These are phyloP conservation scores for Pristionchus fissidentatus DNA, from an alignment of 2,888 invertebrate genomes.

Conservation along the genomic window DNA sequence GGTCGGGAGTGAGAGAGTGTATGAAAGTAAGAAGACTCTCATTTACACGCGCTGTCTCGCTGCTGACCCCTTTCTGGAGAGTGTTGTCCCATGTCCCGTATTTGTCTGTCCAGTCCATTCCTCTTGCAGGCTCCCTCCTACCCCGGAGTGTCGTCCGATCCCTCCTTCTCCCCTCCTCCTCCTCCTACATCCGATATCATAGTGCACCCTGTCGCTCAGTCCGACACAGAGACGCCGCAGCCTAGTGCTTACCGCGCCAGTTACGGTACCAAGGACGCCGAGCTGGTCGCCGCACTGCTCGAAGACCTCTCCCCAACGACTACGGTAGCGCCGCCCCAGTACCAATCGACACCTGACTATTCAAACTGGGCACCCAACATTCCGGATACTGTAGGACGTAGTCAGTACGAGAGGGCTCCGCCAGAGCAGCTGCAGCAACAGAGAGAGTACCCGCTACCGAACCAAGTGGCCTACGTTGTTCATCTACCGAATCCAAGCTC, in stretches of 20 bases:
- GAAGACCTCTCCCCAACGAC: neutral
- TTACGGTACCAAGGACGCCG: conserved; percentile 32
- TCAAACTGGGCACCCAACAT: neutral
- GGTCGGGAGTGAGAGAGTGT: too few species aligned
- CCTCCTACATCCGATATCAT: neutral
- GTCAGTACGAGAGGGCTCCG: neutral
- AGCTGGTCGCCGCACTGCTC: conserved; percentile 15
- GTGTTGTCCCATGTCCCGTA: neutral
- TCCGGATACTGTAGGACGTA: neutral
- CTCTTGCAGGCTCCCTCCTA: neutral
- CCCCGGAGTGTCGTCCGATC: too few species aligned
- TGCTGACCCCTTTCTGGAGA: too few species aligned
- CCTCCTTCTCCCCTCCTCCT: neutral
- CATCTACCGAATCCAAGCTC: too few species aligned
- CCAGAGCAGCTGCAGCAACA: neutral
- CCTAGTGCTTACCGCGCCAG: neutral
- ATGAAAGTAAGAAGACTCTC: too few species aligned
- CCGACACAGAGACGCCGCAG: neutral
- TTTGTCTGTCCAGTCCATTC: neutral
- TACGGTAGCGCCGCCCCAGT: conserved; percentile 6
- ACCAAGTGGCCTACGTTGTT: neutral
- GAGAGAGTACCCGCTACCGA: neutral
- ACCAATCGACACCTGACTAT: neutral
- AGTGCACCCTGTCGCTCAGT: neutral
- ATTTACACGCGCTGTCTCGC: neutral